A percentile compares a stretch with the other conserved stretches of the same genome.
Evolutionary conservation across 2,888 invertebrate species (phyloP).

Genomic region (Bursaphelenchus okinawaensis): DNA sequence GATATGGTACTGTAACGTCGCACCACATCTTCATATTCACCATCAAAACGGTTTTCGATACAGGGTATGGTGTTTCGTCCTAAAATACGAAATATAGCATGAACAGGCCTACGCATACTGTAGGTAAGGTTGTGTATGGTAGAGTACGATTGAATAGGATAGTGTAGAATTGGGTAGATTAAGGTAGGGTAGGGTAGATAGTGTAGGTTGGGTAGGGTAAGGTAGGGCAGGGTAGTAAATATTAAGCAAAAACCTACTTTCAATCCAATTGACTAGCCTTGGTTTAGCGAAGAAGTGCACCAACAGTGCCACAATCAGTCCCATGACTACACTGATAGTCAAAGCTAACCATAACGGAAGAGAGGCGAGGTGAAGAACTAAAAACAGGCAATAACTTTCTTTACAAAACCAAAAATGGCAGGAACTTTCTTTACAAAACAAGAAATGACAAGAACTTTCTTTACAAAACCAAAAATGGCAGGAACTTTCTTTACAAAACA

Average conservation of each 20-base stretch:
- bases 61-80: constrained; percentile 6
- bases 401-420: background rate
- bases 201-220: too few species aligned
- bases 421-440: background rate
- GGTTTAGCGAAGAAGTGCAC: constrained; percentile 47
- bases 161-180: too few species aligned
- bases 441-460: background rate
- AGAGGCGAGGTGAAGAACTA: constrained; percentile 79
- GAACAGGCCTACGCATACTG: too few species aligned
- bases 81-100: background rate
- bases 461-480: too few species aligned
- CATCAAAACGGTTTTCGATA: constrained; percentile 13
- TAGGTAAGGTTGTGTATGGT: too few species aligned
- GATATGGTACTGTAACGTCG: constrained; percentile 5
- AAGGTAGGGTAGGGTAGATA: too few species aligned
- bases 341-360: constrained; percentile 80
- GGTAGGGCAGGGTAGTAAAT: too few species aligned
- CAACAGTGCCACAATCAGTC: constrained; percentile 63
- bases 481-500: background rate
- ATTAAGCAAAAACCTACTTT: constrained; percentile 25
- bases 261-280: constrained; percentile 35
- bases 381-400: constrained; percentile 28
- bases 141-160: too few species aligned
- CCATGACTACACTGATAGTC: constrained; percentile 68
- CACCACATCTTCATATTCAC: constrained; percentile 8